These are phyloP conservation scores for Nemoura dubitans DNA, from an alignment of 2,888 invertebrate species.

Conservation along the genomic window DNA sequence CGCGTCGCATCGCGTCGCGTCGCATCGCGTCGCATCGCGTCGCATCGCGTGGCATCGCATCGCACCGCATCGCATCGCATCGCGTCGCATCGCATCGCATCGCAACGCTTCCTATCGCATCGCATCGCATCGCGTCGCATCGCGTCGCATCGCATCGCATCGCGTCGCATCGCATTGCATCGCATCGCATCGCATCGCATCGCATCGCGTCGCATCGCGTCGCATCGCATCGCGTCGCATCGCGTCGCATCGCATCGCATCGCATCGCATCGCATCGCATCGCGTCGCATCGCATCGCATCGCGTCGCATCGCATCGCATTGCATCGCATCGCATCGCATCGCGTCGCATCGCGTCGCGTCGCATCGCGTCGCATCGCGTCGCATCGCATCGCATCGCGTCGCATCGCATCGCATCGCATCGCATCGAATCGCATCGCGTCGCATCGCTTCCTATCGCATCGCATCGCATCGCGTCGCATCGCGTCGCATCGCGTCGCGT, in stretches of 20 bases:
- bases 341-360: neutral
- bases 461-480: neutral
- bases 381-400: constrained; percentile 1
- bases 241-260: neutral
- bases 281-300: constrained; percentile 9
- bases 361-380: too few relatives aligned
- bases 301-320: constrained; percentile 1
- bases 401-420: constrained; percentile 14
- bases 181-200: constrained; percentile 7
- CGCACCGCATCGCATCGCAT: neutral
- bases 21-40: too few relatives aligned
- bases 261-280: constrained; percentile 14
- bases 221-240: constrained; percentile 1
- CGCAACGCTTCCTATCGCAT: neutral
- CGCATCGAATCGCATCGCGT: too few relatives aligned
- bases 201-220: constrained; percentile 14
- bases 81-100: constrained; percentile 14
- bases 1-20: neutral
- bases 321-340: constrained; percentile 13
- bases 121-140: neutral
- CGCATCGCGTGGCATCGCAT: too few relatives aligned
- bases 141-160: constrained; percentile 14
- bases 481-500: neutral
- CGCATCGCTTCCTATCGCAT: neutral
- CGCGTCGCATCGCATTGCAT: constrained; percentile 7